A percentile compares a stretch with the other conserved stretches of the same genome.
Conservation (phyloP, 2,888 invertebrate genomes). For the Melanargia galathea region DNA sequence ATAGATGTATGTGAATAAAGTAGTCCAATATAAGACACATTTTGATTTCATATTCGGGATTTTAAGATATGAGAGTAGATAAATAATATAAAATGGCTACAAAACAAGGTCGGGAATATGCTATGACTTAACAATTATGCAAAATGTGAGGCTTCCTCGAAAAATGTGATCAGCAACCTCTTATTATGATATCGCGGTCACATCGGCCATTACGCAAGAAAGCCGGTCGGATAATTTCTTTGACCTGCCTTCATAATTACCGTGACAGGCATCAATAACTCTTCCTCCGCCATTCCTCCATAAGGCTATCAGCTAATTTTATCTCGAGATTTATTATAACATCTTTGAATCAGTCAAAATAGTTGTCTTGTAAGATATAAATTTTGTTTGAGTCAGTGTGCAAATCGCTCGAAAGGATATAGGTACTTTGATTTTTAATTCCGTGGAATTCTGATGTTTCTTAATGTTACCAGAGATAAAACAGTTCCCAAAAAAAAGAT, state of each 20-base stretch:
- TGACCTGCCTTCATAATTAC: slow-evolving; percentile 55
- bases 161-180: slow-evolving; percentile 74
- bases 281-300: slow-evolving; percentile 59
- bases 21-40: too few species aligned
- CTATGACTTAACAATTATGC: slow-evolving; percentile 71
- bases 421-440: too few species aligned
- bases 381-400: too few species aligned
- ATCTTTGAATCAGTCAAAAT: slow-evolving; percentile 21
- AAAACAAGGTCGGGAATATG: slow-evolving; percentile 39
- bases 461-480: too few species aligned
- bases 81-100: too few species aligned
- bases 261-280: slow-evolving; percentile 73
- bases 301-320: slow-evolving; percentile 60
- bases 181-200: slow-evolving; percentile 79
- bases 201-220: slow-evolving; percentile 69
- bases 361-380: background rate
- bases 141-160: slow-evolving; percentile 58
- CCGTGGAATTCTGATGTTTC: too few species aligned
- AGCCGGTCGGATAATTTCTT: slow-evolving; percentile 56
- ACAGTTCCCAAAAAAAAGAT: too few species aligned
- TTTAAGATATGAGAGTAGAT: too few species aligned
- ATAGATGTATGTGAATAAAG: too few species aligned
- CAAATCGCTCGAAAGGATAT: too few species aligned
- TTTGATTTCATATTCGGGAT: too few species aligned
- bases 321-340: slow-evolving; percentile 34